A percentile compares a stretch with the other conserved stretches of the same genome.
Evolutionary conservation across 2,113 vertebrate genomes (phyloP).

Genomic region (Festucalex cinctus): DNA sequence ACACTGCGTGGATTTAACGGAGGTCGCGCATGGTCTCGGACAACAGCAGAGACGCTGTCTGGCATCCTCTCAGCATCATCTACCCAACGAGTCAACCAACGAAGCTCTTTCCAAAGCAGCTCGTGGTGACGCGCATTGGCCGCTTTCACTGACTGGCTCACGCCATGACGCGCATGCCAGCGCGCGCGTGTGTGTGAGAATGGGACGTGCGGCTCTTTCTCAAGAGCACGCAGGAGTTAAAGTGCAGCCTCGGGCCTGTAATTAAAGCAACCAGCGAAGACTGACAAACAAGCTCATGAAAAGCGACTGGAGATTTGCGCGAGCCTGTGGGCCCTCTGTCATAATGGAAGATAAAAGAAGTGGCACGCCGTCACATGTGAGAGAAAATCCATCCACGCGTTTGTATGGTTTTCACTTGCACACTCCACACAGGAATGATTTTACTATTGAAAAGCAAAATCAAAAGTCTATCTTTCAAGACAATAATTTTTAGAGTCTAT

Average conservation of each 20-base stretch:
- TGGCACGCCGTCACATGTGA: background rate
- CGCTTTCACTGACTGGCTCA: background rate
- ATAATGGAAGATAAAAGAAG: background rate
- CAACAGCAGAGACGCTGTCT: slow-evolving; percentile 9
- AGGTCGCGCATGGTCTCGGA: slow-evolving; percentile 42
- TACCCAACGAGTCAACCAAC: background rate
- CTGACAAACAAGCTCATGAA: slow-evolving; percentile 52
- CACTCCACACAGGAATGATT: no score
- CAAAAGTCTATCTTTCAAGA: no score
- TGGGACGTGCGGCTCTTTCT: slow-evolving; percentile 55
- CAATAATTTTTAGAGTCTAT: no score
- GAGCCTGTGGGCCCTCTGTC: background rate
- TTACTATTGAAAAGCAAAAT: no score
- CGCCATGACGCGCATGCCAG: no score
- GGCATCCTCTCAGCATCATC: slow-evolving; percentile 11
- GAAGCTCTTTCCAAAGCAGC: slow-evolving; percentile 11
- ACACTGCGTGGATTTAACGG: slow-evolving; percentile 24
- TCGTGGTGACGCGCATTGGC: slow-evolving; percentile 7
- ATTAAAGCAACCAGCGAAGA: slow-evolving; percentile 58
- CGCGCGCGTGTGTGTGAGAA: slow-evolving; percentile 52
- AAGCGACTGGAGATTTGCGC: slow-evolving; percentile 11
- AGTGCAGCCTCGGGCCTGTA: slow-evolving; percentile 66
- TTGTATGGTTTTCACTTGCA: no score
- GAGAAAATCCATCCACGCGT: background rate
- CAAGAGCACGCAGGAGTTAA: slow-evolving; percentile 57